Conservation (phyloP, 2,888 invertebrate genomes). For the Lymantria dispar region DNA sequence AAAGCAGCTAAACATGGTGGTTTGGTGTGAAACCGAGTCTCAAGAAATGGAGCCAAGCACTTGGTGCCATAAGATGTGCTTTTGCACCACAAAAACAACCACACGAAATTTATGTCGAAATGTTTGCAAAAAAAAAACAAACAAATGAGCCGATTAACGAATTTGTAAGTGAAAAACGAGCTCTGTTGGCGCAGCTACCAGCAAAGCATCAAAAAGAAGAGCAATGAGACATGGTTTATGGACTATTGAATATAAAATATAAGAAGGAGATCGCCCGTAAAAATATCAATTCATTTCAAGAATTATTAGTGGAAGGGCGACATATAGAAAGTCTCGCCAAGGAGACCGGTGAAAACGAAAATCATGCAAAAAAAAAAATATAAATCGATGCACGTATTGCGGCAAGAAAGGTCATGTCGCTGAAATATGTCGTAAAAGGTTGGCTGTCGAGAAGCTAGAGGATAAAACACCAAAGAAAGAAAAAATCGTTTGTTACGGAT, state of each 20-base stretch:
- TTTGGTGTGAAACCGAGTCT: not conserved
- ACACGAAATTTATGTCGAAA: not conserved
- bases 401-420: not conserved
- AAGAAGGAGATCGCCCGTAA: not conserved
- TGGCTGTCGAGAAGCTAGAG: not conserved
- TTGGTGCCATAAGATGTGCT: not conserved
- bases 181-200: not conserved
- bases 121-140: not conserved
- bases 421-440: not conserved
- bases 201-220: not conserved
- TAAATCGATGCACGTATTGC: not conserved
- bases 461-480: not conserved
- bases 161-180: not conserved
- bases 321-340: not conserved
- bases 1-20: not conserved
- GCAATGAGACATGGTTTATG: not conserved
- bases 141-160: not conserved
- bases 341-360: not conserved
- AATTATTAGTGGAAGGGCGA: not conserved
- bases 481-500: not conserved
- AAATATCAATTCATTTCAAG: not conserved
- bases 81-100: not conserved
- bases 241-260: not conserved
- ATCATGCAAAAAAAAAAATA: not conserved
- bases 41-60: not conserved